Base-by-base conservation (phyloP, 2,797 vertebrate species). In the Garrulus glandarius region DNA sequence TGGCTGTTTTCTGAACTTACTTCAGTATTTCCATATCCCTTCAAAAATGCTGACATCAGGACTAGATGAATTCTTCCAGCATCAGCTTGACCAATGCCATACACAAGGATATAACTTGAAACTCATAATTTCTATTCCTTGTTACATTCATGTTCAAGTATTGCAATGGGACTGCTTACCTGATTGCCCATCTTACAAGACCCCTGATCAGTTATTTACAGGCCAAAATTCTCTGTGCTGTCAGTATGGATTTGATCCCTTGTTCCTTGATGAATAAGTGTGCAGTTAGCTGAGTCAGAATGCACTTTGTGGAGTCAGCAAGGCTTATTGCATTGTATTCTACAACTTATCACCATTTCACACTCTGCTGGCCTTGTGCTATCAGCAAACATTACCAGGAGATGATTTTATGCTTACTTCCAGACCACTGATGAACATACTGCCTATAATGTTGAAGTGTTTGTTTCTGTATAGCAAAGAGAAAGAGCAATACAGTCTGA, bases 21-120 rank as follows among this genome's bases (percentile, higher is more conserved):
- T 74, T 89, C 84, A 91, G 39, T 91, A 61, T 95, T 94, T 96
- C 91, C 91, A 87, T 36, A 91, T 83, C 86, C 91, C n/a, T 80
- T 85, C 50, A 67, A 85, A 97, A 95, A 74, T 44, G 68, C 76
- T 87, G 89, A 85, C 86, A 74, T 12, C 34, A 56, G 60, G 53
- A 89, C 34, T 50, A 52, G 44, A 69, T 14, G 9, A 89, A 93
- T 84, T 94, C 53, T 70, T 83, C 60, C 43, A 89, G 43, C 65
- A 89, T 68, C 71, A 85, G 93, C 63, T 81, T 84, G 43, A 75
- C 55, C 84, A 75, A 61, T 10, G 75, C 60, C 49, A 53, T n/a
- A 55, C 22, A 68, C 36, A 74, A 64, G 50, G 27, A 55, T 53
- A 46, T 57, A 89, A 26, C 70, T 83, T 53, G 30, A 43, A 85